Percentiles rank a stretch among this genome's conserved stretches.
Evolutionary conservation across 2,888 invertebrate genomes (phyloP).

Genomic region (Parthenolecanium corni): DNA sequence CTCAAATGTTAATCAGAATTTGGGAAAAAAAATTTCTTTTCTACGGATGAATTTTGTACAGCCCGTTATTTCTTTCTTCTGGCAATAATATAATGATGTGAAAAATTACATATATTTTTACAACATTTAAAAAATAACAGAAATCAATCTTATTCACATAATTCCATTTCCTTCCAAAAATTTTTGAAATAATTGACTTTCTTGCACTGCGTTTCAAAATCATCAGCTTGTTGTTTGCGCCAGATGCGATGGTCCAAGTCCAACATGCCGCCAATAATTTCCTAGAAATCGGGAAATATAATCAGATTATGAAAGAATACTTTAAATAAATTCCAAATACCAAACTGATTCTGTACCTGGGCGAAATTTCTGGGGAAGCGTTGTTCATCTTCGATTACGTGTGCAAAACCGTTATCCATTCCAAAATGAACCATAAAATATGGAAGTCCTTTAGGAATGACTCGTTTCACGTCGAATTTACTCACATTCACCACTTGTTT

Average conservation of each 20-base stretch:
- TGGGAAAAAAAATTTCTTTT: neutral
- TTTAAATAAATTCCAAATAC: neutral
- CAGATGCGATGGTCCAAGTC: conserved; percentile 74
- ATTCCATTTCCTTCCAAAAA: conserved; percentile 47
- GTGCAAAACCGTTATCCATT: conserved; percentile 81
- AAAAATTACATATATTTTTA: neutral
- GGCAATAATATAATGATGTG: neutral
- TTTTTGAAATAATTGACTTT: conserved; percentile 63
- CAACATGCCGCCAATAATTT: conserved; percentile 90
- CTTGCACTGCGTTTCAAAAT: conserved; percentile 59
- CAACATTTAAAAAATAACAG: neutral
- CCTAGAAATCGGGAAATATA: conserved; percentile 43
- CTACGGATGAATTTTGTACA: too few species aligned
- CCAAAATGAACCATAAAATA: conserved; percentile 94
- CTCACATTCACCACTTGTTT: conserved; percentile 71
- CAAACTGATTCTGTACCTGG: conserved; percentile 46
- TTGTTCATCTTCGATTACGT: conserved; percentile 89
- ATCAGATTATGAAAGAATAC: neutral
- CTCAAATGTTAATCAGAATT: neutral
- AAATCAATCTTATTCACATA: neutral
- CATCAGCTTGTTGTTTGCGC: conserved; percentile 68
- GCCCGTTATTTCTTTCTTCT: too few species aligned
- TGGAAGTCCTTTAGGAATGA: conserved; percentile 84
- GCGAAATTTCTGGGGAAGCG: conserved; percentile 82
- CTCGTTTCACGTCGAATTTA: conserved; percentile 59